Base-by-base conservation (phyloP, 2,888 invertebrate species). In the Hydraecia micacea region DNA sequence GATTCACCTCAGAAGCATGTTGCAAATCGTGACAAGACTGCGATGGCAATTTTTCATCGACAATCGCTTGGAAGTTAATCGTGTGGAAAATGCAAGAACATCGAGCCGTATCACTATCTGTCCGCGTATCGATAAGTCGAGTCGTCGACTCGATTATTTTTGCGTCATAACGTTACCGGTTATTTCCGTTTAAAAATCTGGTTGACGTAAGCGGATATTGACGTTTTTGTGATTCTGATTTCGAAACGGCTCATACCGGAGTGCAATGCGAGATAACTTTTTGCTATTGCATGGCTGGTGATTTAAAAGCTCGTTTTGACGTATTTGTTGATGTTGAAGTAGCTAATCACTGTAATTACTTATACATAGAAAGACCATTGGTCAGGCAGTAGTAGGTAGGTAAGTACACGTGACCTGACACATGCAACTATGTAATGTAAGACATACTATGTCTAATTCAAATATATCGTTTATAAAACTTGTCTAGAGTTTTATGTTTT, bases 81-180 rank as follows among this genome's bases (percentile, higher is more conserved):
- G 93, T 91, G 91, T 88, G 92, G 92, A 93, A 93, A 94, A 94
- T 93, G 92, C 91, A 92, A 90, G 89, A 87, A 87, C 89, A 90
- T 91, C 91, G 89, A 90, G 90, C 88, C 85, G 87, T 83, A 80
- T 79, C 74, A 77, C 81, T 84, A 76, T 77, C 79, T 79, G 83
- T 84, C 80, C 81, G 73, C 78, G 70, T 75, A 84, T 79, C 83
- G 79, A 85, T 78, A 80, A 72, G 73, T 80, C 78, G 69, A 77
- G 46, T 83, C 73, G 36, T 32, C 39, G 66, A 85, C 69, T 86
- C 79, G 80, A 88, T 85, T 82, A 86, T 83, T 85, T 88, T 88
- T 76, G 68, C 80, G 75, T 81, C 73, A 80, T 72, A 76, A 72
- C 66, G 70, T 78, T 87, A 84, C 85, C 76, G 60, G 73, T 82